Conservation (phyloP, 2,113 vertebrate genomes). For the Percina caprodes region DNA sequence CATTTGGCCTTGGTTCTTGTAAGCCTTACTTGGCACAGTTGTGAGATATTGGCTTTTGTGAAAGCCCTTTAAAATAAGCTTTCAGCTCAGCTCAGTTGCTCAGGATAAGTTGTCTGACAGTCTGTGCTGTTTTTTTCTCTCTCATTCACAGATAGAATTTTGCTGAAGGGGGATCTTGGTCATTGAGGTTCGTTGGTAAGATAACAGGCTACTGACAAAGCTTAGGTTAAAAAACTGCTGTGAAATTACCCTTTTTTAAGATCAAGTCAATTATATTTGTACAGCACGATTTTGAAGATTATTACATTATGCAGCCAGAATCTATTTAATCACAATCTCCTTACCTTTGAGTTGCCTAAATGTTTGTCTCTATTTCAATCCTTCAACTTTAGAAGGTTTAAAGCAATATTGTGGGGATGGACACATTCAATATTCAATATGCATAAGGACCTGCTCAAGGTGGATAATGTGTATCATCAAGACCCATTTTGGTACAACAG, state of each 20-base stretch:
- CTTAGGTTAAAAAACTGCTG: background rate
- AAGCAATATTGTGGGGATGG: background rate
- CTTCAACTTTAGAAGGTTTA: background rate
- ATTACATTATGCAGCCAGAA: background rate
- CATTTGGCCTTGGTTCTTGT: constrained; percentile 13
- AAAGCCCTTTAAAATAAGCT: constrained; percentile 51
- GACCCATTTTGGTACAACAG: constrained; percentile 44
- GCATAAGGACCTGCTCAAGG: constrained; percentile 5
- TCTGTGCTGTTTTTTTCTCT: background rate
- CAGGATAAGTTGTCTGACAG: constrained; percentile 17
- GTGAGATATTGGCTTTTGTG: constrained; percentile 42
- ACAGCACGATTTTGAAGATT: background rate
- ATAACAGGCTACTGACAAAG: constrained; percentile 11
- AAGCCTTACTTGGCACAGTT: constrained; percentile 32
- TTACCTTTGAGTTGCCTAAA: background rate
- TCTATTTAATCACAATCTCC: background rate
- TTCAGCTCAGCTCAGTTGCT: constrained; percentile 20
- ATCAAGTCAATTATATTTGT: background rate
- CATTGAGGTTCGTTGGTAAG: constrained; percentile 11
- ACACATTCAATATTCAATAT: background rate
- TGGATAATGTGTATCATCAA: constrained; percentile 59
- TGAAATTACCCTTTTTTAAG: background rate
- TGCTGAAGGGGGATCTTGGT: constrained; percentile 4
- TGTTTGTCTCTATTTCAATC: background rate
- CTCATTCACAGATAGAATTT: constrained; percentile 19